Conservation (phyloP, 1,140 invertebrate genomes). For the Tetraneura akinire region DNA sequence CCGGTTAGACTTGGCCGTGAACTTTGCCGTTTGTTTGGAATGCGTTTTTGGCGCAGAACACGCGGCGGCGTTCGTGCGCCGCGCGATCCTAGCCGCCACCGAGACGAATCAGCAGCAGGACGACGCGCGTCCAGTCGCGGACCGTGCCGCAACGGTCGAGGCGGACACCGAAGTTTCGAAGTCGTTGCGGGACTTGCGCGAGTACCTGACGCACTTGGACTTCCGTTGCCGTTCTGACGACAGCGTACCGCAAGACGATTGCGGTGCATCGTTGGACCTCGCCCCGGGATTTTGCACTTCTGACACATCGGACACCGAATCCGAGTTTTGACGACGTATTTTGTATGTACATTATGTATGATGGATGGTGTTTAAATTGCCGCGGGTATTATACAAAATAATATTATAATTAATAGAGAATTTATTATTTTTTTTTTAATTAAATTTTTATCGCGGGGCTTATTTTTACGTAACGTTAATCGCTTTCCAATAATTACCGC, state of each 20-base stretch:
- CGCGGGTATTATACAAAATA: no score
- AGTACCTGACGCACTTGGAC: not conserved
- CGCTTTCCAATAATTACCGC: no score
- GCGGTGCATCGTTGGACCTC: not conserved
- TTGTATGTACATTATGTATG: no score
- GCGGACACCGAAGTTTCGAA: not conserved
- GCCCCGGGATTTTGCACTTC: not conserved
- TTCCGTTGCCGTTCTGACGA: not conserved
- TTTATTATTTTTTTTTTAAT: no score
- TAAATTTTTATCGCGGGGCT: no score
- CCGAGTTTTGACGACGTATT: not conserved
- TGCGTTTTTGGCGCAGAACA: not conserved
- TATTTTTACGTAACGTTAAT: no score
- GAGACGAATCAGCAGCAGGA: not conserved
- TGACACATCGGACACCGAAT: not conserved
- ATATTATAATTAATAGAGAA: no score
- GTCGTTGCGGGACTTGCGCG: not conserved
- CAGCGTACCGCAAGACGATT: not conserved
- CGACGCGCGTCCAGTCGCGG: no score
- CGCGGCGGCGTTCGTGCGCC: not conserved
- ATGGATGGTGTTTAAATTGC: no score
- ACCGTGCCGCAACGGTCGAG: no score
- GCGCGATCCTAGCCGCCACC: not conserved
- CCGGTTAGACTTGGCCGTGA: conserved; percentile 3
- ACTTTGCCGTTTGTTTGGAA: not conserved